These are phyloP conservation scores for Numida meleagris DNA, from an alignment of 2,113 vertebrate genomes.

Conservation along the genomic window DNA sequence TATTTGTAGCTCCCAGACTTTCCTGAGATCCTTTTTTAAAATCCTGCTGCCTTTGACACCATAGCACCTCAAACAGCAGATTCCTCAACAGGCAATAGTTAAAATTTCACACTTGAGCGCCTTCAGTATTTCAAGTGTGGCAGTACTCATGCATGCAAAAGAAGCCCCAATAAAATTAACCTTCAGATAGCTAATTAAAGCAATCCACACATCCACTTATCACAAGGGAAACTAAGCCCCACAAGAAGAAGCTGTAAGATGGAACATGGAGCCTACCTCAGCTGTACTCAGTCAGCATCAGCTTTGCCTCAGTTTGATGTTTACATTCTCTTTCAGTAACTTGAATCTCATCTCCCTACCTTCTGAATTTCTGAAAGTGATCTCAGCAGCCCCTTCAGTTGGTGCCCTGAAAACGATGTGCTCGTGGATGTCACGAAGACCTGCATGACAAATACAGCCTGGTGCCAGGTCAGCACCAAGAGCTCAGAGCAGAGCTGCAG, in stretches of 20 bases:
- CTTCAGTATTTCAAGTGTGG: not conserved
- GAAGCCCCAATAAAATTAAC: not conserved
- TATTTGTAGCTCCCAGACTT: not conserved
- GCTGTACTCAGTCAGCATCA: not conserved
- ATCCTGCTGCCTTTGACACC: not conserved
- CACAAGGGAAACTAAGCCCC: not conserved
- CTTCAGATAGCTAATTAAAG: not conserved
- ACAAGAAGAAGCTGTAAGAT: not conserved
- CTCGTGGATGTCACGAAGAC: not conserved
- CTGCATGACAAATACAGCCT: not conserved
- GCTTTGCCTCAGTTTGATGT: not conserved
- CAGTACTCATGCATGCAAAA: fast-evolving
- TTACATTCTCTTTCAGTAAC: not conserved
- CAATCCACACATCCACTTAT: not conserved
- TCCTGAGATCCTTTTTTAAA: not conserved
- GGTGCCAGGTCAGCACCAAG: not conserved
- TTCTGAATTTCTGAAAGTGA: not conserved
- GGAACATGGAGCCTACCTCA: not conserved
- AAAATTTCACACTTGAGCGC: fast-evolving
- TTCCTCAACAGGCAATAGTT: not conserved
- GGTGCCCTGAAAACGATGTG: not conserved
- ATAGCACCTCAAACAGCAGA: not conserved
- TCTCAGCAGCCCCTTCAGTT: not conserved
- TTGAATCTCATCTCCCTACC: not conserved
- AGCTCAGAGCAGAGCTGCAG: not conserved